phyloP scores from a whole-genome alignment of 1,140 invertebrate genomes.

The Papilio xuthus region DNA sequence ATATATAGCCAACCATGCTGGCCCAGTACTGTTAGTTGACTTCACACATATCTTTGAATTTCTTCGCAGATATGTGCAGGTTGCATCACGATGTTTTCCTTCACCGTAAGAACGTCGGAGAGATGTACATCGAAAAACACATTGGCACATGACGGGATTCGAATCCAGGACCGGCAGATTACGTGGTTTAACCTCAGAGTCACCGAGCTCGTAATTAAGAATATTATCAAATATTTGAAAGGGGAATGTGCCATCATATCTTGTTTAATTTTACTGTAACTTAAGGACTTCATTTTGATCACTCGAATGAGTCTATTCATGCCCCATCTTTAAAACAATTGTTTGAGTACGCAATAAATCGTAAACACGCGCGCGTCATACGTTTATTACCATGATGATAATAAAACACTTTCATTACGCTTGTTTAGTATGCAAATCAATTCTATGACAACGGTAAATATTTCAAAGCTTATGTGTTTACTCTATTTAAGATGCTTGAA shows the following conservation, averaged over 20 bases:
- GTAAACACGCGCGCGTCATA: constrained; percentile 6
- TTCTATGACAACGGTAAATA: background rate
- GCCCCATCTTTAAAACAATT: constrained; percentile 21
- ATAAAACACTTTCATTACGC: constrained; percentile 24
- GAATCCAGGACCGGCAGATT: too few relatives aligned
- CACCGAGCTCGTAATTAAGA: constrained; percentile 51
- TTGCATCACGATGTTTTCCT: too few relatives aligned
- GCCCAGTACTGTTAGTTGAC: too few relatives aligned
- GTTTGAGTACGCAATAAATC: constrained; percentile 29
- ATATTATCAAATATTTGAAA: constrained; percentile 42
- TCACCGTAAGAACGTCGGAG: too few relatives aligned
- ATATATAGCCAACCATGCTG: too few relatives aligned
- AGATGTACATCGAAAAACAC: too few relatives aligned
- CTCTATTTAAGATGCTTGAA: background rate
- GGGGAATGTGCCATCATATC: constrained; percentile 35
- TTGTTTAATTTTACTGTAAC: constrained; percentile 41
- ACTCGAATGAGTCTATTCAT: constrained; percentile 6
- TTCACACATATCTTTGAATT: too few relatives aligned
- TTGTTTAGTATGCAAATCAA: constrained; percentile 24
- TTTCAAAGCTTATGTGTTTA: background rate
- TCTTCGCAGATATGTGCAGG: too few relatives aligned
- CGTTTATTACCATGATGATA: constrained; percentile 20
- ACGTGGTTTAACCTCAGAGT: too few relatives aligned
- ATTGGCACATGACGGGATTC: too few relatives aligned
- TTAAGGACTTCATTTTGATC: constrained; percentile 30